Base-by-base conservation (phyloP, 2,113 vertebrate species). In the Erythrocercus mccallii region DNA sequence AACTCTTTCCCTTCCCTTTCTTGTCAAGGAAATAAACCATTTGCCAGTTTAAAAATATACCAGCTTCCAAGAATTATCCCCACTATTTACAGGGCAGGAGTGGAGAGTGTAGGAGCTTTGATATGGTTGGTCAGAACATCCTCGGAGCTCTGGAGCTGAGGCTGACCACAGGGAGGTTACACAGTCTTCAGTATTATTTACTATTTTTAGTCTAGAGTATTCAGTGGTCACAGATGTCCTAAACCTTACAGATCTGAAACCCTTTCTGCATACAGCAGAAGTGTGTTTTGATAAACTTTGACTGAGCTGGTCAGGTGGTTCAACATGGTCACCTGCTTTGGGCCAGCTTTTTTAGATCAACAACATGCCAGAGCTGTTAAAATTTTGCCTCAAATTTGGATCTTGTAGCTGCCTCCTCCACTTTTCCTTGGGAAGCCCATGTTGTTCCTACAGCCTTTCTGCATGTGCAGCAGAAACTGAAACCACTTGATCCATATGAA, bases 311-410 rank as follows among this genome's bases (percentile, higher is more conserved):
- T 64, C 44, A 84, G 37, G 40, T 81, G 57, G 12, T 44, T 72
- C 57, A 60, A 35, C 0, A 1, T 1, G 9, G 13, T 16, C 45
- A 54, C 15, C 50, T 58, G 45, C 62, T 95, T 77, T 0, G 0
- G 53, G 15, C 2, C 47, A 83, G 27, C 0, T 1, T 61, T 94
- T 92, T 88, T 38, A 62, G 86, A 58, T 96, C 50, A 88, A 65
- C 47, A 77, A 47, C 16, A 20, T 15, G 20, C 21, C 17, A 66
- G 51, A 42, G 11, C 48, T 86, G 61, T 60, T 79, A 69, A 84
- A 86, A 71, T 6, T 27, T 68, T 89, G n/a, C 23, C 38, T 61
- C 48, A 50, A 51, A 62, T 5, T 25, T 15, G 23, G 18, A 72
- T 58, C 18, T 51, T 86, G 30, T 62, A 91, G 14, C 37, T 73